A percentile compares a stretch with the other conserved stretches of the same genome.
phyloP scores from a whole-genome alignment of 2,888 invertebrate species.

The Sphaeridia pumilis region DNA sequence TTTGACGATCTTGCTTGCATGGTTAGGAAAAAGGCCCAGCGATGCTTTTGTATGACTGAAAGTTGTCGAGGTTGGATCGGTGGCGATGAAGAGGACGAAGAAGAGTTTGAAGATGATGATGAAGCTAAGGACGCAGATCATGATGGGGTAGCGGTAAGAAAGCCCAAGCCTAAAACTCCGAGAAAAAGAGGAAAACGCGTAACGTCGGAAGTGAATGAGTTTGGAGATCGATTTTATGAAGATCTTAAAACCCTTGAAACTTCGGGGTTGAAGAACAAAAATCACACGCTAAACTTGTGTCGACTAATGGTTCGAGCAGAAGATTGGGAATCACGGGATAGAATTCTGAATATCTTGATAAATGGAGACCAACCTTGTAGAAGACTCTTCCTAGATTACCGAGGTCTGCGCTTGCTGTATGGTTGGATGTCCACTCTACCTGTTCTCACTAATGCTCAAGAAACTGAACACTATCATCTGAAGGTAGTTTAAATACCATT shows the following conservation, averaged over 20 bases:
- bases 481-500: conserved; percentile 12
- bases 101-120: conserved; percentile 40
- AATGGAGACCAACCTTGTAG: conserved; percentile 70
- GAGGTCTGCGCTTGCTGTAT: conserved; percentile 78
- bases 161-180: conserved; percentile 35
- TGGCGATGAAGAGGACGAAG: conserved; percentile 60
- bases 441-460: background rate
- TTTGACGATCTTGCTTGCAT: no score
- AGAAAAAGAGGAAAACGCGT: conserved; percentile 3
- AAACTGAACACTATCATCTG: conserved; percentile 11
- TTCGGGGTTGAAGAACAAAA: conserved; percentile 74
- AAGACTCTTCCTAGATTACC: conserved; percentile 81
- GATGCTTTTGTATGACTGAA: conserved; percentile 80
- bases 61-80: conserved; percentile 95
- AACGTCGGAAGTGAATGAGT: background rate
- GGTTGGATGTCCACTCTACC: conserved; percentile 60
- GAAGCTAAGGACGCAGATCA: conserved; percentile 39
- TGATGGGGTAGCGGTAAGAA: conserved; percentile 38
- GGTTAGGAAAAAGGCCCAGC: conserved; percentile 81
- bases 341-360: conserved; percentile 64
- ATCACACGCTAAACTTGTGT: conserved; percentile 76
- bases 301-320: conserved; percentile 88
- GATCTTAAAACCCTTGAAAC: conserved; percentile 68
- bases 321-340: conserved; percentile 54
- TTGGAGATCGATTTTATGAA: conserved; percentile 54